Conservation (phyloP, 2,888 invertebrate species). For the Cantharis lateralis region DNA sequence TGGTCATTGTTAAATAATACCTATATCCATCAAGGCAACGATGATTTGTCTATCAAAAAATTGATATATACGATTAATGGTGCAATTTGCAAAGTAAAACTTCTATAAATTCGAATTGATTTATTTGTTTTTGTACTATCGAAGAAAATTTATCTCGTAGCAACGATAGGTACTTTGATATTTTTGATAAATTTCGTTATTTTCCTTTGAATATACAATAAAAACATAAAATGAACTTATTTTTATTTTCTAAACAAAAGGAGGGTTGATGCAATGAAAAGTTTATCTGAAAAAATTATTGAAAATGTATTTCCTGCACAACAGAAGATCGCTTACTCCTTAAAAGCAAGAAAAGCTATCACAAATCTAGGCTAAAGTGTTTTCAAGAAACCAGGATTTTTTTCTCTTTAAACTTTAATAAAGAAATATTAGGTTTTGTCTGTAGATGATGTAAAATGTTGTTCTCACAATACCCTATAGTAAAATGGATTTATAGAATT, state of each 20-base stretch:
- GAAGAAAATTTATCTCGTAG: background rate
- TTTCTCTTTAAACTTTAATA: conserved; percentile 4
- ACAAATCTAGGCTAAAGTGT: conserved; percentile 4
- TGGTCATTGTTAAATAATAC: background rate
- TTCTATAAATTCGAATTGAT: background rate
- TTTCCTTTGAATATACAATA: background rate
- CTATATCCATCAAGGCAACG: background rate
- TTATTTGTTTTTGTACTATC: background rate
- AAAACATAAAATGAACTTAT: background rate
- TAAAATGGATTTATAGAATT: background rate
- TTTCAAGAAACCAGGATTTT: background rate
- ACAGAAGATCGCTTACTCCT: background rate
- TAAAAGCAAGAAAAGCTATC: conserved; percentile 5
- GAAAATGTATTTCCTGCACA: conserved; percentile 2
- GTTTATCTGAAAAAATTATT: background rate
- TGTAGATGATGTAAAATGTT: background rate
- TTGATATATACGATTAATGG: background rate
- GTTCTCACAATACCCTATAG: background rate
- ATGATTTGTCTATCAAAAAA: background rate
- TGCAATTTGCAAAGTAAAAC: background rate
- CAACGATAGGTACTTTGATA: background rate
- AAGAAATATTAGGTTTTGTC: background rate
- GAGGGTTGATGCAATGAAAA: background rate
- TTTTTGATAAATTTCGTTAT: background rate
- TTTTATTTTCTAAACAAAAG: background rate